These are phyloP conservation scores for Misgurnus anguillicaudatus DNA, from an alignment of 2,113 vertebrate genomes.

Conservation along the genomic window DNA sequence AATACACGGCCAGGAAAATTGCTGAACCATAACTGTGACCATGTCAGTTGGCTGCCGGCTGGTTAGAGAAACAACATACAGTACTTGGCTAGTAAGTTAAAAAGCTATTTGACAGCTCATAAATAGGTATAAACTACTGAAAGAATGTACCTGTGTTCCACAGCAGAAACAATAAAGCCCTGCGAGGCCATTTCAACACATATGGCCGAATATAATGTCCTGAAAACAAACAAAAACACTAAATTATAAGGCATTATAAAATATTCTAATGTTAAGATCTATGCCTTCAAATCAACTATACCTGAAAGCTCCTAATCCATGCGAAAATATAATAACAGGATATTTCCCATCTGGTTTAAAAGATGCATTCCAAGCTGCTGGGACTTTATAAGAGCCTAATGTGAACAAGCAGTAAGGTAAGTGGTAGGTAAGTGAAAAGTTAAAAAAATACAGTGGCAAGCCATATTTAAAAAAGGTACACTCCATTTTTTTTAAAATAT, in stretches of 20 bases:
- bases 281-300: slow-evolving; percentile 59
- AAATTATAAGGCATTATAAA: neutral
- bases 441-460: neutral
- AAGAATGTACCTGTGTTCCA: slow-evolving; percentile 89
- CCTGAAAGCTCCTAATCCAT: slow-evolving; percentile 96
- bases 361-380: slow-evolving; percentile 84
- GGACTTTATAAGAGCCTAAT: slow-evolving; percentile 83
- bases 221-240: slow-evolving; percentile 60
- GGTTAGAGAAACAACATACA: neutral
- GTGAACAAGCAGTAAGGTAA: slow-evolving; percentile 6
- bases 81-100: neutral
- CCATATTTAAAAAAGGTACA: neutral
- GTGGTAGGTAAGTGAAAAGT: too few relatives aligned
- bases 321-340: slow-evolving; percentile 91
- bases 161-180: slow-evolving; percentile 91
- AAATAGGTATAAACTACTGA: slow-evolving; percentile 8
- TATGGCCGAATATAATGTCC: slow-evolving; percentile 93
- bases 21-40: slow-evolving; percentile 15
- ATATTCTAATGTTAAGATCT: neutral
- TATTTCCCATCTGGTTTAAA: slow-evolving; percentile 84
- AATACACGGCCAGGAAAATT: slow-evolving; percentile 27
- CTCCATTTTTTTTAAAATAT: too few relatives aligned
- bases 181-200: slow-evolving; percentile 90
- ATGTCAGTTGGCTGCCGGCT: neutral
- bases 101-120: slow-evolving; percentile 3